phyloP scores from a whole-genome alignment of 2,888 invertebrate species.

The Drosophila setosimentum region DNA sequence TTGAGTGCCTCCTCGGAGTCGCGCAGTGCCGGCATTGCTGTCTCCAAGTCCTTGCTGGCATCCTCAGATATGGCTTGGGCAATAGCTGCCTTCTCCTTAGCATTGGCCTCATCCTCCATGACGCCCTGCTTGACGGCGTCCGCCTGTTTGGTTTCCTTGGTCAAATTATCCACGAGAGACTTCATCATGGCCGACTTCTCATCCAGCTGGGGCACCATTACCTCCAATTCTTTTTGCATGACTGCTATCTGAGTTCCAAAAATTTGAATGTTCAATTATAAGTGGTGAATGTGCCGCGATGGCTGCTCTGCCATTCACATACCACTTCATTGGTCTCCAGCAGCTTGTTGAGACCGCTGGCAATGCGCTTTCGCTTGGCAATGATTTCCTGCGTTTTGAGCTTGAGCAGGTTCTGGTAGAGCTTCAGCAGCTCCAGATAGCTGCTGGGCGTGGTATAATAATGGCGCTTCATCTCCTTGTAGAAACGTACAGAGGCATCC shows the following conservation, averaged over 20 bases:
- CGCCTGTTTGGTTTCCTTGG: constrained; percentile 92
- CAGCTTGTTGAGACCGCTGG: constrained; percentile 89
- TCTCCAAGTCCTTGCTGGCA: constrained; percentile 94
- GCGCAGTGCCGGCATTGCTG: constrained; percentile 94
- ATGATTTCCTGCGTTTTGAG: constrained; percentile 90
- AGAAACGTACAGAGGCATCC: constrained; percentile 90
- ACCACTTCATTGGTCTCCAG: constrained; percentile 84
- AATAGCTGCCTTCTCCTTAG: constrained; percentile 94
- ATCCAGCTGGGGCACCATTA: constrained; percentile 92
- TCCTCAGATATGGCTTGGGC: constrained; percentile 94
- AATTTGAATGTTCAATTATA: neutral
- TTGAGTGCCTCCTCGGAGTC: constrained; percentile 94
- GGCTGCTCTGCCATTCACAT: constrained; percentile 22
- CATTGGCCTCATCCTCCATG: constrained; percentile 92
- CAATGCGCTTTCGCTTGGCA: constrained; percentile 88
- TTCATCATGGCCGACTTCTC: constrained; percentile 91
- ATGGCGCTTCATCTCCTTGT: constrained; percentile 92
- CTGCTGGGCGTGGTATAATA: constrained; percentile 97
- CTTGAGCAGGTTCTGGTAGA: constrained; percentile 90
- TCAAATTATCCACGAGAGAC: constrained; percentile 90
- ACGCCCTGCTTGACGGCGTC: constrained; percentile 93
- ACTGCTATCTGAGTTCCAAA: constrained; percentile 87
- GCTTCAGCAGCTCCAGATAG: constrained; percentile 93
- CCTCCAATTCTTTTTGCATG: constrained; percentile 93
- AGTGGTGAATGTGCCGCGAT: too few species aligned